A percentile compares a stretch with the other conserved stretches of the same genome.
Evolutionary conservation across 1,140 invertebrate species (phyloP).

Genomic region (Uloborus diversus): DNA sequence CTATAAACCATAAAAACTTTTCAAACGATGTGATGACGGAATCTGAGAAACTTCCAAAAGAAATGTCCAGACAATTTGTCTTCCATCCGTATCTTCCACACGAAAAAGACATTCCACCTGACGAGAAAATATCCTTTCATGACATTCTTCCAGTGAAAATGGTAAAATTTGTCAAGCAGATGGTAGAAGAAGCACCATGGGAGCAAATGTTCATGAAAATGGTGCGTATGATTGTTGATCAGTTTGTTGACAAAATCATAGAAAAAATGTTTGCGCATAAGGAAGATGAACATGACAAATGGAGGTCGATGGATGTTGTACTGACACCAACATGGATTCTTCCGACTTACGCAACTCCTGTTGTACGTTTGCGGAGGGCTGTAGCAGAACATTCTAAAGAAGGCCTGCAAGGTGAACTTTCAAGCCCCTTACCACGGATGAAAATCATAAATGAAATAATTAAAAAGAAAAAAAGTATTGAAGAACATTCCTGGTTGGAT

Average conservation of each 20-base stretch:
- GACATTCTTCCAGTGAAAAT: constrained; percentile 35
- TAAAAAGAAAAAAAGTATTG: background rate
- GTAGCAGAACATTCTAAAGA: background rate
- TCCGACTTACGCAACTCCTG: background rate
- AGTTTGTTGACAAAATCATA: constrained; percentile 44
- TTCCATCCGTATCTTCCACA: constrained; percentile 29
- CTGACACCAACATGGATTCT: background rate
- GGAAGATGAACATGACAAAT: constrained; percentile 10
- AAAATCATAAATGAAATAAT: background rate
- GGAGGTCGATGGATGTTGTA: constrained; percentile 4
- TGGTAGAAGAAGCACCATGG: constrained; percentile 49
- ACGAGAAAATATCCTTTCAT: constrained; percentile 31
- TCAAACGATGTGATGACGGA: too few relatives aligned
- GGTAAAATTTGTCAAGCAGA: constrained; percentile 47
- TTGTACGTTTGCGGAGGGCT: constrained; percentile 8
- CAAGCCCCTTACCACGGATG: too few relatives aligned
- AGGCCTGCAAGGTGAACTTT: background rate
- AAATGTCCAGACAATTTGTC: constrained; percentile 41
- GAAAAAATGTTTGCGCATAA: constrained; percentile 39
- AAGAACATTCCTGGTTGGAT: constrained; percentile 25
- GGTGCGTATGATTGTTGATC: constrained; percentile 46
- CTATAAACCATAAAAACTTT: too few relatives aligned
- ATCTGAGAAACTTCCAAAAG: too few relatives aligned
- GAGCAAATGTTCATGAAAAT: constrained; percentile 52
- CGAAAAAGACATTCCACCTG: constrained; percentile 17